A percentile compares a stretch with the other conserved stretches of the same genome.
Evolutionary conservation across 2,888 invertebrate genomes (phyloP).

Genomic region (Sphaerophoria rueppellii): DNA sequence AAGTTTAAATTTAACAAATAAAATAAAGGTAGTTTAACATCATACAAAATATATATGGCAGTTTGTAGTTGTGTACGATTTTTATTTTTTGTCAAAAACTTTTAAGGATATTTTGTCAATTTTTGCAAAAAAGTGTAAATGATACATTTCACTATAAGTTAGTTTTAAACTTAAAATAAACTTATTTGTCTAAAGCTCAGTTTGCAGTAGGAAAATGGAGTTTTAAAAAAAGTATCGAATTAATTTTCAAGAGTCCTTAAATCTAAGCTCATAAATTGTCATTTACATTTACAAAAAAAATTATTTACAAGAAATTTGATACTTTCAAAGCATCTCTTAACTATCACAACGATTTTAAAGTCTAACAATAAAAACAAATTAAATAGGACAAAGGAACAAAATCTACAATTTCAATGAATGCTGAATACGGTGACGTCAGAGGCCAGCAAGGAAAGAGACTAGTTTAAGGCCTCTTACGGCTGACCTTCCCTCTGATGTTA

Average conservation of each 20-base stretch:
- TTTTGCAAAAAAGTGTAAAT: conserved; percentile 61
- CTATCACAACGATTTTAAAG: conserved; percentile 72
- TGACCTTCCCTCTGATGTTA: conserved; percentile 72
- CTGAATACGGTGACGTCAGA: conserved; percentile 11
- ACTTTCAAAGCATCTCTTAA: conserved; percentile 67
- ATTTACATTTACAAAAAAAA: conserved; percentile 17
- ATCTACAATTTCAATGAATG: background rate
- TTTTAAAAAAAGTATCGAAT: conserved; percentile 33
- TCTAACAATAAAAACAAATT: conserved; percentile 52
- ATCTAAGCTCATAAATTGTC: background rate
- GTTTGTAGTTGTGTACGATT: conserved; percentile 64
- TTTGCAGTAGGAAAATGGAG: conserved; percentile 41
- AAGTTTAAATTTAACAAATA: background rate
- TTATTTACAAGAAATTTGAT: conserved; percentile 39
- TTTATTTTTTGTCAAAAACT: too few species aligned
- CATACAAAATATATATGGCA: conserved; percentile 73
- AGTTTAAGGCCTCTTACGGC: background rate
- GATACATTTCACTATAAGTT: conserved; percentile 63
- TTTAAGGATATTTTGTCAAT: conserved; percentile 18
- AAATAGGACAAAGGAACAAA: conserved; percentile 41
- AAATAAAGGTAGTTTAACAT: conserved; percentile 43
- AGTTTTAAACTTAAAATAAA: conserved; percentile 8
- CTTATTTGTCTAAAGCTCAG: conserved; percentile 33
- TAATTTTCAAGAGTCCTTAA: background rate
- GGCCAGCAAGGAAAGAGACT: background rate